Evolutionary conservation across 2,888 invertebrate species (phyloP).

Genomic region (Oasisia sp.): DNA sequence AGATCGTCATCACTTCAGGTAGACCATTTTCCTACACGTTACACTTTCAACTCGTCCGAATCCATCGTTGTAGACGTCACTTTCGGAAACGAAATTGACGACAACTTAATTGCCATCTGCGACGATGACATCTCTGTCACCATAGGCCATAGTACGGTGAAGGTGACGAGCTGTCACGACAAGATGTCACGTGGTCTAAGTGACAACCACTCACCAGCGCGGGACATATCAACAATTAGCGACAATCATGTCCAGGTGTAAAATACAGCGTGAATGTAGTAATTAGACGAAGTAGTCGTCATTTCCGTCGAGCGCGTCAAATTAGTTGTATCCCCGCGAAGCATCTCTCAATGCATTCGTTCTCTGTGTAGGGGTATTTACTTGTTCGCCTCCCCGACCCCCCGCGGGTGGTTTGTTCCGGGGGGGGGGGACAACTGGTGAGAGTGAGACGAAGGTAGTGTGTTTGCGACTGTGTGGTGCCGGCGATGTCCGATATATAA

Average conservation of each 20-base stretch:
- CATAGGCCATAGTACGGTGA: neutral
- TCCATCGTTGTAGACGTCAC: neutral
- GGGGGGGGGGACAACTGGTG: neutral
- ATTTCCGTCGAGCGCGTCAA: conserved; percentile 13
- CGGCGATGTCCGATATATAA: neutral
- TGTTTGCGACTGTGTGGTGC: neutral
- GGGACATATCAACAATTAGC: neutral
- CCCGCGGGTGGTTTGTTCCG: neutral
- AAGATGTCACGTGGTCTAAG: neutral
- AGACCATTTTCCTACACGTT: too few species aligned
- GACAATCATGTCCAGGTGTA: neutral
- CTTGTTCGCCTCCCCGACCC: neutral
- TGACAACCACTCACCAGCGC: neutral
- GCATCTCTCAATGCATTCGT: neutral
- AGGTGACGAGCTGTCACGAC: neutral
- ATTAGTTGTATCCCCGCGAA: neutral
- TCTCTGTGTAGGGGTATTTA: neutral
- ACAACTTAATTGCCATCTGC: neutral
- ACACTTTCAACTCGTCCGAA: too few species aligned
- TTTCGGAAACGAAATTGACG: too few species aligned
- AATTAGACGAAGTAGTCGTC: neutral
- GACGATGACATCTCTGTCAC: neutral
- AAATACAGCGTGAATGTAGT: neutral
- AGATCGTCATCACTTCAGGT: too few species aligned
- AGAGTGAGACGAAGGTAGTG: neutral